Evolutionary conservation across 2,797 vertebrate genomes (phyloP).

Genomic region (Chaunax sp.): DNA sequence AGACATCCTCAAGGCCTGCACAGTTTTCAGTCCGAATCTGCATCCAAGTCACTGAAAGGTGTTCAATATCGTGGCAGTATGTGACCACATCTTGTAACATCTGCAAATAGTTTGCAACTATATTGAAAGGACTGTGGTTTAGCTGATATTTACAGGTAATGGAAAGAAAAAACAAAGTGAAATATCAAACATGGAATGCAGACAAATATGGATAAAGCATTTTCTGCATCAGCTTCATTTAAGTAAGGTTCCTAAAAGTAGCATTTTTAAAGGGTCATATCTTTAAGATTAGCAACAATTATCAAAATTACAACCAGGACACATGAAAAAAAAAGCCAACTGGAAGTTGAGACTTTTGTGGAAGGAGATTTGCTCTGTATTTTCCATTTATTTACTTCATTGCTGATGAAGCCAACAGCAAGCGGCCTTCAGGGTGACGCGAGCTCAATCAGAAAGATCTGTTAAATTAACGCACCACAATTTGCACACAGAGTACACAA

Average conservation of each 20-base stretch:
- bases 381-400: background rate
- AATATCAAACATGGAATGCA: background rate
- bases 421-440: background rate
- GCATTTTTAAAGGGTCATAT: background rate
- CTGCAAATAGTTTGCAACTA: constrained; percentile 6
- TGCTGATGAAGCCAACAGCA: background rate
- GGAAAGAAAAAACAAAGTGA: background rate
- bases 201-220: background rate
- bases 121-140: constrained; percentile 3
- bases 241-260: background rate
- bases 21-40: constrained; percentile 13
- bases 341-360: background rate
- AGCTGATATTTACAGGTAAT: background rate
- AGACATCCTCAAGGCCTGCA: constrained; percentile 12
- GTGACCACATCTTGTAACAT: background rate
- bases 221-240: background rate
- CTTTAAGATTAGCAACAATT: constrained; percentile 1
- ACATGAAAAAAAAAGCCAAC: background rate
- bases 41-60: constrained; percentile 9
- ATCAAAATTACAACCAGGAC: background rate
- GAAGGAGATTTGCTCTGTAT: background rate
- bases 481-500: background rate
- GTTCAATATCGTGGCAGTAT: background rate
- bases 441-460: background rate
- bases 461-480: background rate